Evolutionary conservation across 2,113 vertebrate genomes (phyloP).

Genomic region (Scophthalmus maximus): DNA sequence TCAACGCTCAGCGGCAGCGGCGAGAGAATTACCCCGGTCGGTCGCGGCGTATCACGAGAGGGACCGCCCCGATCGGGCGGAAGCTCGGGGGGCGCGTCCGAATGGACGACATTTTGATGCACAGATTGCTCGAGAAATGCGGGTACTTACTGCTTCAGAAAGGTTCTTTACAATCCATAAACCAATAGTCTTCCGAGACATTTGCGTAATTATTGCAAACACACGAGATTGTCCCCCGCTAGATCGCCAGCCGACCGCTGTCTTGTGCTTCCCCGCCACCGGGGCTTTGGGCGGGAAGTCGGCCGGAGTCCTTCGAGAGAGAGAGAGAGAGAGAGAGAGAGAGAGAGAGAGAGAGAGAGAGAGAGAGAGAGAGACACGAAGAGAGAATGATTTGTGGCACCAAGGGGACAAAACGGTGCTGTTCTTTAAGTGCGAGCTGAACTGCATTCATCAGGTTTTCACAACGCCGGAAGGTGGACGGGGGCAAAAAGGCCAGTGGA

Average conservation of each 20-base stretch:
- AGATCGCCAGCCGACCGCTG: background rate
- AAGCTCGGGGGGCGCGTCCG: background rate
- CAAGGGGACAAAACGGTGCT: background rate
- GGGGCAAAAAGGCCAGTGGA: slow-evolving; percentile 19
- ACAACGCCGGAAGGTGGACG: background rate
- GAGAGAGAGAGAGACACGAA: background rate
- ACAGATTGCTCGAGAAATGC: background rate
- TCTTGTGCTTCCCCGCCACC: background rate
- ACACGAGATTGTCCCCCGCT: background rate
- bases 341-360: background rate
- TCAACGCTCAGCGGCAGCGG: slow-evolving; percentile 21
- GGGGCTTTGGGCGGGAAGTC: background rate
- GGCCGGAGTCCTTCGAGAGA: slow-evolving; percentile 11
- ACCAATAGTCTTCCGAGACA: background rate
- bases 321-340: too few species aligned
- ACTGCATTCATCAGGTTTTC: slow-evolving; percentile 25
- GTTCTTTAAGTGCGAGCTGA: slow-evolving; percentile 30
- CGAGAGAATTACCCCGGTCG: background rate
- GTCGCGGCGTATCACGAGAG: slow-evolving; percentile 6
- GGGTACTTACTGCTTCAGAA: background rate
- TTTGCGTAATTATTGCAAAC: slow-evolving; percentile 25
- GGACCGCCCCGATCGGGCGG: background rate
- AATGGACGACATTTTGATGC: background rate
- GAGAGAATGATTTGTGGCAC: slow-evolving; percentile 26
- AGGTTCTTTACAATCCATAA: slow-evolving; percentile 17